Conservation (phyloP, 2,113 vertebrate genomes). For the Cromileptes altivelis region DNA sequence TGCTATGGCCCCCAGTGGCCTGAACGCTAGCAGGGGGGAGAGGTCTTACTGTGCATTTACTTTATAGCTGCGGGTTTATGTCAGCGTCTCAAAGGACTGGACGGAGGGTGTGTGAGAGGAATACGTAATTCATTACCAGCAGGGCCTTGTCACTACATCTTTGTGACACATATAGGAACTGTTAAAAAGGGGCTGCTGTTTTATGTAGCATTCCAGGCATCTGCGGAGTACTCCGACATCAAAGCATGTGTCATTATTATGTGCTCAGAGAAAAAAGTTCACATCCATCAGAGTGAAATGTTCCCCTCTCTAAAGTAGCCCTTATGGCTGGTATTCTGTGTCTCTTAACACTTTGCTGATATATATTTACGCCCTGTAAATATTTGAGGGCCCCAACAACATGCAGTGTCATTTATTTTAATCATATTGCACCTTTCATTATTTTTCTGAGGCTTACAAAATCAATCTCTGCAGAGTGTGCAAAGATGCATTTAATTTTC, state of each 20-base stretch:
- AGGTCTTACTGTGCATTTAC: slow-evolving; percentile 63
- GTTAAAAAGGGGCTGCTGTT: slow-evolving; percentile 65
- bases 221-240: slow-evolving; percentile 56
- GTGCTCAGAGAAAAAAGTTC: slow-evolving; percentile 63
- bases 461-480: slow-evolving; percentile 71
- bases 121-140: slow-evolving; percentile 64
- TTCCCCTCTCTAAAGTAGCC: slow-evolving; percentile 53
- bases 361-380: slow-evolving; percentile 78
- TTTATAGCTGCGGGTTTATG: slow-evolving; percentile 68
- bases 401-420: slow-evolving; percentile 64
- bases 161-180: slow-evolving; percentile 64
- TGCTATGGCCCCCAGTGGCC: slow-evolving; percentile 36
- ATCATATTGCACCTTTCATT: slow-evolving; percentile 75
- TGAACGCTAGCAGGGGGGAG: slow-evolving; percentile 36
- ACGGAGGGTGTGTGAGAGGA: slow-evolving; percentile 35
- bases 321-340: slow-evolving; percentile 50
- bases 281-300: slow-evolving; percentile 70
- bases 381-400: slow-evolving; percentile 69
- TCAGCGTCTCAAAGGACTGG: slow-evolving; percentile 47
- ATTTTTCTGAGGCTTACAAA: slow-evolving; percentile 67
- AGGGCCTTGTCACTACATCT: slow-evolving; percentile 58
- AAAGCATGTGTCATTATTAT: slow-evolving; percentile 71
- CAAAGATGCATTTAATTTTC: slow-evolving; percentile 78
- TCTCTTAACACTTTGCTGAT: slow-evolving; percentile 67
- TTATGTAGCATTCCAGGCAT: slow-evolving; percentile 68